Evolutionary conservation across 2,888 invertebrate species (phyloP).

Genomic region (Calameuta idolon): DNA sequence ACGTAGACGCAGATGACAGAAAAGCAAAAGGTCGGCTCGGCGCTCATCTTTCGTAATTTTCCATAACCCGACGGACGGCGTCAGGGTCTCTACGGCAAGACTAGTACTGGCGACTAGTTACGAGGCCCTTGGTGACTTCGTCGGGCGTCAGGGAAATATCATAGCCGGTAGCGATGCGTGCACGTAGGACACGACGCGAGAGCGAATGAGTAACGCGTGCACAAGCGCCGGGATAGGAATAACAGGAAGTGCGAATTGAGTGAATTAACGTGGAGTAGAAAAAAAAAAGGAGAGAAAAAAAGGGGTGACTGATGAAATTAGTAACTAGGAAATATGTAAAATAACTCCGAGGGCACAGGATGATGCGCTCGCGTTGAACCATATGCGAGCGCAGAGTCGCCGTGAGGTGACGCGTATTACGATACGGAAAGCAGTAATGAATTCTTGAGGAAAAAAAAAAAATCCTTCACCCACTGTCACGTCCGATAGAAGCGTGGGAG

Average conservation of each 20-base stretch:
- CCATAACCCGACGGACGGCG: not conserved
- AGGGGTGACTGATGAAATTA: conserved; percentile 19
- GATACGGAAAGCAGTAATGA: not conserved
- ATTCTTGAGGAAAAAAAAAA: not conserved
- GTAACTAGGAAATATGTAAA: conserved; percentile 11
- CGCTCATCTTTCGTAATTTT: conserved; percentile 41
- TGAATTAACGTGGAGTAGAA: conserved; percentile 48
- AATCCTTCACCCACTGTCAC: not conserved
- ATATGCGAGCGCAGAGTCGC: not conserved
- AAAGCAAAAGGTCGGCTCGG: conserved; percentile 57
- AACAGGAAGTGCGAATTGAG: conserved; percentile 63
- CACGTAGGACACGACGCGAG: conserved; percentile 13
- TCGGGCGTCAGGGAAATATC: not conserved
- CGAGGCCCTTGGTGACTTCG: not conserved
- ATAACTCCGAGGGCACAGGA: not conserved
- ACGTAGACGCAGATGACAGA: conserved; percentile 60
- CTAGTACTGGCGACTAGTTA: not conserved
- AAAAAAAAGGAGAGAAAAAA: conserved; percentile 19
- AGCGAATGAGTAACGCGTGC: not conserved
- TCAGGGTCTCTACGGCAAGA: not conserved
- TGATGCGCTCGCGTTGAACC: not conserved
- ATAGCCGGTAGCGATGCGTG: not conserved
- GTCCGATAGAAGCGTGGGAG: not conserved
- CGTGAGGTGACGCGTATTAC: not conserved
- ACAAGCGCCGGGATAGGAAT: conserved; percentile 9